Conservation (phyloP, 2,888 invertebrate genomes). For the Oscheius myriophilus region DNA sequence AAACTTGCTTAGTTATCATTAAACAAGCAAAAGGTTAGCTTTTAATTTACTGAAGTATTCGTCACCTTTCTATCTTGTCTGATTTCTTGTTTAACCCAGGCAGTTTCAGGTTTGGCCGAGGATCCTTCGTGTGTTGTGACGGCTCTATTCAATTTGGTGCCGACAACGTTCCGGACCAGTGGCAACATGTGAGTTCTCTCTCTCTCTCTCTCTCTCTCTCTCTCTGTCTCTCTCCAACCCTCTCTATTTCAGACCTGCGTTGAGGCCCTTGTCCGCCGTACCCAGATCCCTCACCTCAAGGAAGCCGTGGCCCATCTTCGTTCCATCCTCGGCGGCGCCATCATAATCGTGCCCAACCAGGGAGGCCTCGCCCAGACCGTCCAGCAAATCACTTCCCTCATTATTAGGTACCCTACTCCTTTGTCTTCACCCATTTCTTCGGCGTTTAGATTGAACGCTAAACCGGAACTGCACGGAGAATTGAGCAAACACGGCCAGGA, state of each 20-base stretch:
- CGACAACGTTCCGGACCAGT: slow-evolving; percentile 67
- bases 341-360: slow-evolving; percentile 40
- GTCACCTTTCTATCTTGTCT: too few species aligned
- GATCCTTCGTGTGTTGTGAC: slow-evolving; percentile 66
- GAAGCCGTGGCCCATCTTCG: slow-evolving; percentile 50
- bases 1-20: too few species aligned
- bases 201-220: neutral
- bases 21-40: too few species aligned
- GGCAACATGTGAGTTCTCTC: slow-evolving; percentile 63
- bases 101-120: slow-evolving; percentile 62
- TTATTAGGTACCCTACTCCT: slow-evolving; percentile 29
- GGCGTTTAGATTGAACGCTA: slow-evolving; percentile 11
- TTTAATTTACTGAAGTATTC: too few species aligned
- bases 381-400: slow-evolving; percentile 45
- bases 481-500: slow-evolving; percentile 37
- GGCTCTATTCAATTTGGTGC: slow-evolving; percentile 68
- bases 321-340: slow-evolving; percentile 59
- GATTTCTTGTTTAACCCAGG: too few species aligned
- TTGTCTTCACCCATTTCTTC: neutral
- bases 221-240: neutral
- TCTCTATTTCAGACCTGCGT: slow-evolving; percentile 34
- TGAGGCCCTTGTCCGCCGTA: slow-evolving; percentile 51
- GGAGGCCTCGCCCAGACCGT: slow-evolving; percentile 51
- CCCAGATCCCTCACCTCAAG: slow-evolving; percentile 53
- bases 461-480: slow-evolving; percentile 27